Conservation (phyloP, 2,113 vertebrate species). For the Anseranas semipalmata region DNA sequence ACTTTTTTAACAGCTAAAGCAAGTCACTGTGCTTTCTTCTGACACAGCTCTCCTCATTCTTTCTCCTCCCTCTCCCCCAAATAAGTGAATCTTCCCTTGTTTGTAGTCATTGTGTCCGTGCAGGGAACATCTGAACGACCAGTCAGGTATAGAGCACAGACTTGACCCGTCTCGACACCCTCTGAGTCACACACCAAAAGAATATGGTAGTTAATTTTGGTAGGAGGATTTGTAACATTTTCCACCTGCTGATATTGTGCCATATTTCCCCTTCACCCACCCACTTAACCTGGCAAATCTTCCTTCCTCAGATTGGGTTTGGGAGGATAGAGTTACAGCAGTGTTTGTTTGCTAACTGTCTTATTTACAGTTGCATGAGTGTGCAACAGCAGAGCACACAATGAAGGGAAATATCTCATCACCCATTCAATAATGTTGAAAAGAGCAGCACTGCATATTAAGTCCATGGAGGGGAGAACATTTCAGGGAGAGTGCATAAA, state of each 20-base stretch:
- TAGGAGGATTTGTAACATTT: conserved; percentile 69
- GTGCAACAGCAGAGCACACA: neutral
- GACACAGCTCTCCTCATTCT: neutral
- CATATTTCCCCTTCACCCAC: conserved; percentile 63
- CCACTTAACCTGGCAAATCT: conserved; percentile 49
- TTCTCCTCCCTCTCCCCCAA: neutral
- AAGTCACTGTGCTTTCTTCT: neutral
- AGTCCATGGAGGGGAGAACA: neutral
- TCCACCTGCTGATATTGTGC: conserved; percentile 59
- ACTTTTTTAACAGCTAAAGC: neutral
- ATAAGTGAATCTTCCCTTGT: conserved; percentile 6
- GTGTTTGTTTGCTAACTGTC: neutral
- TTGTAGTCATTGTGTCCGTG: conserved; percentile 33
- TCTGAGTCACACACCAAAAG: conserved; percentile 64
- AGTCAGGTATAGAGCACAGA: conserved; percentile 28
- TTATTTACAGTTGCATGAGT: neutral
- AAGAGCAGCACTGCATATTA: neutral
- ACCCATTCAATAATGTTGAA: neutral
- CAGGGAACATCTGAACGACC: conserved; percentile 33
- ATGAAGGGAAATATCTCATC: neutral
- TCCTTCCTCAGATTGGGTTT: conserved; percentile 28
- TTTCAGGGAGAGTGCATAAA: neutral
- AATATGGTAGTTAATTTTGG: conserved; percentile 65
- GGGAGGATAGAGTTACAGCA: conserved; percentile 5
- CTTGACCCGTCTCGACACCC: conserved; percentile 7